These are phyloP conservation scores for Edolisoma coerulescens DNA, from an alignment of 2,113 vertebrate species.

Conservation along the genomic window DNA sequence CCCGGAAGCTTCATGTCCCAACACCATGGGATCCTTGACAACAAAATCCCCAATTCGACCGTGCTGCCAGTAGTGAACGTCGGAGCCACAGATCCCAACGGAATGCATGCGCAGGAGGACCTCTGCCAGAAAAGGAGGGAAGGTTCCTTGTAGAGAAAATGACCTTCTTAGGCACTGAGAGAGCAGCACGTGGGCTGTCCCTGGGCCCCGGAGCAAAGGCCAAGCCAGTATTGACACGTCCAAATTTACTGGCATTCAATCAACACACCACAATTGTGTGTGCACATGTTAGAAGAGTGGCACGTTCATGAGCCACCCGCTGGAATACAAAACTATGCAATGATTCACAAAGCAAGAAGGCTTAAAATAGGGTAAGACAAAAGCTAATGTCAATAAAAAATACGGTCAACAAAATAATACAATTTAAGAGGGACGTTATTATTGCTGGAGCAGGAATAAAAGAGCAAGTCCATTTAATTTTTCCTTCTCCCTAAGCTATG, in stretches of 20 bases:
- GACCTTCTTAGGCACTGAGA: not conserved
- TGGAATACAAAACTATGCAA: not conserved
- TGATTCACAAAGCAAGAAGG: not conserved
- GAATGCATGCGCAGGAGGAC: slow-evolving; percentile 94
- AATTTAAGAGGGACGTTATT: not conserved
- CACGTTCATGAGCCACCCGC: not conserved
- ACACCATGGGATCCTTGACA: slow-evolving; percentile 86
- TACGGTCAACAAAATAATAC: not conserved
- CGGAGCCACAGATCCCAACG: slow-evolving; percentile 94
- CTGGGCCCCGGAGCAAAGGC: not conserved
- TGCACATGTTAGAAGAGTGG: accelerated
- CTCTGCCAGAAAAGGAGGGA: slow-evolving; percentile 68
- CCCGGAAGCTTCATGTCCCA: slow-evolving; percentile 92
- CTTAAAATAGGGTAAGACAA: not conserved
- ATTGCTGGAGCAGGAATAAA: not conserved
- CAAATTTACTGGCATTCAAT: not conserved
- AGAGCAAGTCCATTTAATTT: not conserved
- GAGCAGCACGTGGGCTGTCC: accelerated
- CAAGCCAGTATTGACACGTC: not conserved
- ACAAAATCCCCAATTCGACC: slow-evolving; percentile 88
- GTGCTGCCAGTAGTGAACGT: slow-evolving; percentile 93
- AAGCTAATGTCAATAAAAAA: not conserved
- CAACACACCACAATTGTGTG: not conserved
- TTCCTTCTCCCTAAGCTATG: not conserved
- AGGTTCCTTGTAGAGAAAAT: not conserved